phyloP scores from a whole-genome alignment of 2,888 invertebrate species.

The Rhabditoides inermis region DNA sequence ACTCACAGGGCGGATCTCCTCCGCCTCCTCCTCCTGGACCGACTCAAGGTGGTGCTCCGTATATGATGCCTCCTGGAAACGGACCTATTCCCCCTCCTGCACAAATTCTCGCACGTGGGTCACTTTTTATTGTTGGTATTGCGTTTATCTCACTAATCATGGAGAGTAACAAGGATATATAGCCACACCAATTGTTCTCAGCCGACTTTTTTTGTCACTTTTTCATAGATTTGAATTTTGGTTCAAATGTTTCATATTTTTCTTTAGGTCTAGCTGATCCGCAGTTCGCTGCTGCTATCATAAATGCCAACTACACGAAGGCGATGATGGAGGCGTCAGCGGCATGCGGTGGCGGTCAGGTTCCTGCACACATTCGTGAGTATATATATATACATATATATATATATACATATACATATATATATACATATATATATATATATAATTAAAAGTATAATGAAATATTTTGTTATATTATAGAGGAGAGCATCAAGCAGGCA shows the following conservation, averaged over 20 bases:
- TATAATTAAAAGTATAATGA: background rate
- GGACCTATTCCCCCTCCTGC: background rate
- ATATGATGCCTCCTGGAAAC: background rate
- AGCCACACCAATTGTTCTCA: too few species aligned
- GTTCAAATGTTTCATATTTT: background rate
- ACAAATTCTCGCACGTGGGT: background rate
- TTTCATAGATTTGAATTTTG: too few species aligned
- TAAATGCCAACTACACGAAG: background rate
- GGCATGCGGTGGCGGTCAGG: background rate
- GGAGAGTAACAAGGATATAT: too few species aligned
- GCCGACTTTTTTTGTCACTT: too few species aligned
- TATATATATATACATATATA: background rate
- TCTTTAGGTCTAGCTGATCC: background rate
- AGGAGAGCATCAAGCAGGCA: constrained; percentile 11
- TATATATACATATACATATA: too few species aligned
- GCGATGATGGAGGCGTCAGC: constrained; percentile 5
- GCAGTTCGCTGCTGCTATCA: background rate
- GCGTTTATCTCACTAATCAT: too few species aligned
- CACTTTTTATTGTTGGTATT: too few species aligned
- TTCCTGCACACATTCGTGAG: constrained; percentile 6
- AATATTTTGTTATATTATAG: constrained; percentile 1
- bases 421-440: too few species aligned
- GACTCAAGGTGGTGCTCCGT: background rate
- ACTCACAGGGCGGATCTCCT: background rate
- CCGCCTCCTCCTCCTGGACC: background rate